A percentile compares a stretch with the other conserved stretches of the same genome.
These are phyloP conservation scores for Hippocampus abdominalis DNA, from an alignment of 2,113 vertebrate genomes.

Conservation along the genomic window DNA sequence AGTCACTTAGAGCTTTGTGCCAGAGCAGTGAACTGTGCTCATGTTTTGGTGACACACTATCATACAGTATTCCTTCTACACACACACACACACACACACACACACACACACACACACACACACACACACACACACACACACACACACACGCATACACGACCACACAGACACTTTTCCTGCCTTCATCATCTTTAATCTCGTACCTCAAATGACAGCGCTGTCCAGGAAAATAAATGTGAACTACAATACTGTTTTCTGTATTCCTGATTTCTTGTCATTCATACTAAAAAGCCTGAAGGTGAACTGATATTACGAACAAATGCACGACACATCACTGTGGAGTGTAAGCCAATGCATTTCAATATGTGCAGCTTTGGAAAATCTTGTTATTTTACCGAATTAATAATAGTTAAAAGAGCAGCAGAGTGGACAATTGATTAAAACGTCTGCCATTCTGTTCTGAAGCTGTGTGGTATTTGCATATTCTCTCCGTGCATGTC, in stretches of 20 bases:
- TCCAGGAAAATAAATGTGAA: conserved; percentile 31
- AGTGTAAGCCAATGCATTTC: neutral
- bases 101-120: conserved; percentile 3
- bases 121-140: no score
- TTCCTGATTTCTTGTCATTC: neutral
- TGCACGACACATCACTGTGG: neutral
- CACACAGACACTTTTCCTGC: conserved; percentile 11
- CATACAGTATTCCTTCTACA: conserved; percentile 47
- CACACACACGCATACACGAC: no score
- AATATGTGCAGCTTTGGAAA: neutral
- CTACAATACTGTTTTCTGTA: neutral
- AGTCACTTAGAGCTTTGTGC: conserved; percentile 71
- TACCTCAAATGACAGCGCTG: conserved; percentile 21
- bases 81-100: conserved; percentile 10
- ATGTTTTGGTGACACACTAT: conserved; percentile 63
- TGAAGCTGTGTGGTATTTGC: no score
- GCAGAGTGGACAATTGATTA: no score
- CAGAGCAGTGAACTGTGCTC: conserved; percentile 69
- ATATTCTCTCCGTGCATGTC: no score
- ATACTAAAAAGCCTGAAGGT: neutral
- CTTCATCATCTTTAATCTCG: conserved; percentile 12
- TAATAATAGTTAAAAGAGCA: no score
- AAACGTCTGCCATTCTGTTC: no score
- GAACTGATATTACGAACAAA: neutral
- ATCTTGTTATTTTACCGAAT: no score